Base-by-base conservation (phyloP, 2,888 invertebrate species). In the Homarus gammarus region DNA sequence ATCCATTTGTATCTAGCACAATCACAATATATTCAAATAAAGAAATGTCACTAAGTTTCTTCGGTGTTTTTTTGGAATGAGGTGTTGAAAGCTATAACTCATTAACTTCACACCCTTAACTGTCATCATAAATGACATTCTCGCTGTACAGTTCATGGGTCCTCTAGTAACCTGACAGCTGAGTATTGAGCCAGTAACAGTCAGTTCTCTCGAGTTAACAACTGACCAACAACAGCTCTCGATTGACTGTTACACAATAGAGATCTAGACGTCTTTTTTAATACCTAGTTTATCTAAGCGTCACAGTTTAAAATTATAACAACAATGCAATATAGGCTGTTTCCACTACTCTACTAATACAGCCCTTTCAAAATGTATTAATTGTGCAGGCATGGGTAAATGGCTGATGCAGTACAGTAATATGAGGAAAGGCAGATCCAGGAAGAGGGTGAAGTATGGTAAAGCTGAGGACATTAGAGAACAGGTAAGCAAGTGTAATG, bases 121-220 rank as follows among this genome's bases (percentile, higher is more conserved):
- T 27, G 64, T 64, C 31, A 64, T 64, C 27, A 27, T 27, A 64
- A 5, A 64, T 64, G 8, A 64, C 27, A 27, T 64, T 27, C 6
- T 64, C 22, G 64, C 6, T 27, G 27, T 27, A 64, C 27, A 27
- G 27, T 64, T 27, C 64, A 64, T 2, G 27, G n/a, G 64, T 27
- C 27, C 75, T 75, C 75, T 38, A 75, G 75, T 44, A 27, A 75
- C 40, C 40, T 27, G 38, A 75, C 75, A 40, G n/a, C 27, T 75
- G 75, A 75, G 75, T 75, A 75, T 75, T 75, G 49, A 75, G 31
- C 49, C 27, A 75, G 44, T 49, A 75, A 75, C 49, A 75, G 44
- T n/a, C 64, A 64, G 3, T n/a, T 75, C n/a, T 18, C 40, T 44
- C 27, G 15, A 75, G 27, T 75, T n/a, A 27, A 75, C n/a, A 75